phyloP scores from a whole-genome alignment of 2,797 vertebrate species.

The Myiothlypis chrysogaster region DNA sequence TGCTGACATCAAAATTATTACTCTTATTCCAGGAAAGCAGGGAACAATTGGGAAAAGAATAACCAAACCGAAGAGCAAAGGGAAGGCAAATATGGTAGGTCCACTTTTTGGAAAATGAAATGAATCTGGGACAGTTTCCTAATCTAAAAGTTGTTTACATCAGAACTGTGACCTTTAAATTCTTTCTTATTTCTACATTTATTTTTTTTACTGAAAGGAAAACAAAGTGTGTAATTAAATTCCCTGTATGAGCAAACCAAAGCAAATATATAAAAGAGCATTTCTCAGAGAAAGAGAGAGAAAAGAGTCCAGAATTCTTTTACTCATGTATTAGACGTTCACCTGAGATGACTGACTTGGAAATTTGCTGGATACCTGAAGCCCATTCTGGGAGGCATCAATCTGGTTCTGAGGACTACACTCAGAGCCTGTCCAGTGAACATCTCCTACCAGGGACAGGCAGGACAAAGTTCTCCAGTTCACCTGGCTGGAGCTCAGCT shows the following conservation, averaged over 20 bases:
- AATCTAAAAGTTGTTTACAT: background rate
- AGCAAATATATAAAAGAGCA: background rate
- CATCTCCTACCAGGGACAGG: background rate
- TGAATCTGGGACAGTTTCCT: background rate
- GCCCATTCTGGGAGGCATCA: background rate
- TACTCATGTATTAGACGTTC: background rate
- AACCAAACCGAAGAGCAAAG: background rate
- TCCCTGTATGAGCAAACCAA: background rate
- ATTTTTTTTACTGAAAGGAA: background rate
- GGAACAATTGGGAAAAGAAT: background rate
- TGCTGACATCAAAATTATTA: background rate
- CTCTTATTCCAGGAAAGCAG: background rate
- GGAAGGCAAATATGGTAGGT: background rate
- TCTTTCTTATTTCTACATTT: background rate
- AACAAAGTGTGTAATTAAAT: background rate
- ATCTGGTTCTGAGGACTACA: background rate
- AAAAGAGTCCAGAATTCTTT: background rate
- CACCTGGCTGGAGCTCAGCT: background rate
- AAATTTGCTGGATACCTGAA: background rate
- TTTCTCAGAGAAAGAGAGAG: background rate
- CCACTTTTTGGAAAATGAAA: background rate
- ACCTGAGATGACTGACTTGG: background rate
- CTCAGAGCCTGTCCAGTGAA: background rate
- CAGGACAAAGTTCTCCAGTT: background rate
- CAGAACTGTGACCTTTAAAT: background rate